Conservation (phyloP, 2,888 invertebrate genomes). For the Timema podura region DNA sequence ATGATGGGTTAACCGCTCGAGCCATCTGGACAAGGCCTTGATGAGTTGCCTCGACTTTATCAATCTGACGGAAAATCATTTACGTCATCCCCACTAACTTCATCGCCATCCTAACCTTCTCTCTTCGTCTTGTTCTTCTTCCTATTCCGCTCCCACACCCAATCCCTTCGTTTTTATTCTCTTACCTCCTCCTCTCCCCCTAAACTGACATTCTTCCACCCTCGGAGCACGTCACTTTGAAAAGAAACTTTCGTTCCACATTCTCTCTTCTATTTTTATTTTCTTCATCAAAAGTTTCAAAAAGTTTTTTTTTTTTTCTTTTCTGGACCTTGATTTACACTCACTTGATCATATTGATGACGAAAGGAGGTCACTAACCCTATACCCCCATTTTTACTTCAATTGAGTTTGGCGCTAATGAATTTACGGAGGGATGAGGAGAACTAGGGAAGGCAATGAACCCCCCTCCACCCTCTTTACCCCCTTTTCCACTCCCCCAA, state of each 20-base stretch:
- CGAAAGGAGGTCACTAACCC: constrained; percentile 7
- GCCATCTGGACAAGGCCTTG: constrained; percentile 14
- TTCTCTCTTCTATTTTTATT: too few relatives aligned
- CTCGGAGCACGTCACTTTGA: background rate
- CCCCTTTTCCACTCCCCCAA: too few relatives aligned
- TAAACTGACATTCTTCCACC: background rate
- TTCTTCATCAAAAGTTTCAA: too few relatives aligned
- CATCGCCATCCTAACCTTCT: constrained; percentile 5
- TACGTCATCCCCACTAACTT: background rate
- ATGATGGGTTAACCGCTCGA: background rate
- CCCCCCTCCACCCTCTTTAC: too few relatives aligned
- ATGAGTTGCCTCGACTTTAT: constrained; percentile 15
- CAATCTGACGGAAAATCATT: constrained; percentile 13
- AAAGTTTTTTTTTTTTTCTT: background rate
- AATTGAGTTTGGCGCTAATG: constrained; percentile 12
- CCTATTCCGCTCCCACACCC: too few relatives aligned
- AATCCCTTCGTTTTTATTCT: background rate
- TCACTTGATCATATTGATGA: constrained; percentile 1
- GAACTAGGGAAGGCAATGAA: too few relatives aligned
- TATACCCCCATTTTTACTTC: background rate
- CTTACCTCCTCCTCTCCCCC: background rate
- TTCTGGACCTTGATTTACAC: background rate
- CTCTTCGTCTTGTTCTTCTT: background rate
- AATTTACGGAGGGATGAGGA: background rate
- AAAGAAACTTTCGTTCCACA: too few relatives aligned